These are phyloP conservation scores for Habroteleia sp. DNA, from an alignment of 2,888 invertebrate genomes.

Conservation along the genomic window DNA sequence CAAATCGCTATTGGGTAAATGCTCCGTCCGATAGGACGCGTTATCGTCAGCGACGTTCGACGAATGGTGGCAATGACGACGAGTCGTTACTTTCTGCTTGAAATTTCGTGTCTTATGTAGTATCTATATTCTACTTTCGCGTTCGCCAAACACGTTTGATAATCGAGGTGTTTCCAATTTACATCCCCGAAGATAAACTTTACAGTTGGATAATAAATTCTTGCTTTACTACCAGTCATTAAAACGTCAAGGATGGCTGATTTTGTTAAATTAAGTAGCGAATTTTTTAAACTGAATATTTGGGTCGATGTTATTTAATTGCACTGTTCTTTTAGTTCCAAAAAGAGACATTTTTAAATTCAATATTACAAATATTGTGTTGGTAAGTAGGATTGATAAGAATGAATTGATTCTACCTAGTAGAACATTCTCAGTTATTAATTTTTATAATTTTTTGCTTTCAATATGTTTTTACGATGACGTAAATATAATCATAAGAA, in stretches of 20 bases:
- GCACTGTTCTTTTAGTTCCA: too few species aligned
- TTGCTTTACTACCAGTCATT: slow-evolving; percentile 33
- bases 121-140: slow-evolving; percentile 33
- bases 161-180: slow-evolving; percentile 37
- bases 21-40: slow-evolving; percentile 3
- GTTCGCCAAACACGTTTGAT: slow-evolving; percentile 19
- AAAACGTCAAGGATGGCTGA: slow-evolving; percentile 2
- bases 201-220: slow-evolving; percentile 40
- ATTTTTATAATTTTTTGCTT: too few species aligned
- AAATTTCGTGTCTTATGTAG: slow-evolving; percentile 21
- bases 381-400: too few species aligned
- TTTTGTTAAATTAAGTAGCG: background rate
- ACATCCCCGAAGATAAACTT: slow-evolving; percentile 49
- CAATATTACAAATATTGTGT: too few species aligned
- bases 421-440: too few species aligned
- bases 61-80: slow-evolving; percentile 37
- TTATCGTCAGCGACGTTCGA: slow-evolving; percentile 27
- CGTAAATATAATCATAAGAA: too few species aligned
- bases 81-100: slow-evolving; percentile 26
- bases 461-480: too few species aligned
- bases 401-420: too few species aligned
- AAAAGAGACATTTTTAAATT: too few species aligned
- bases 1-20: slow-evolving; percentile 24
- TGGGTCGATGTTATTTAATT: too few species aligned
- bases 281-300: too few species aligned